Base-by-base conservation (phyloP, 2,797 vertebrate genomes). In the Prunella strophiata region DNA sequence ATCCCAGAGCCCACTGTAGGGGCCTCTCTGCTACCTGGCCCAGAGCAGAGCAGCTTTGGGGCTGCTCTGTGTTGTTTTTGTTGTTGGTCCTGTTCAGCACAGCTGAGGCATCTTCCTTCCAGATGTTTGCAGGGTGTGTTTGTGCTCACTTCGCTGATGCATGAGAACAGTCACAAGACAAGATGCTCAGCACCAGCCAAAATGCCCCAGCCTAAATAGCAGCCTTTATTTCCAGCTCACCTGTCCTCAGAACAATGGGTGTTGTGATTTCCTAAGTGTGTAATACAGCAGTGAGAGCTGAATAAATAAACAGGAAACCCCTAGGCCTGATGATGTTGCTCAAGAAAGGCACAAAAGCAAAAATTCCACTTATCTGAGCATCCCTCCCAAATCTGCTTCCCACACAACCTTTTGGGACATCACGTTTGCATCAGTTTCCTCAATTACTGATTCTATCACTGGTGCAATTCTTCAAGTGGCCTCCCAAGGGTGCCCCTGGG, bases 381-480 rank as follows among this genome's bases (percentile, higher is more conserved):
- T 82, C 90, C 88, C 91, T 96, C 94, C 94, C 95, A 94, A 86
- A 58, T 72, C 23, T 89, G 61, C 95, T 96, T 93, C 93, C 88
- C 91, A 92, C 90, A 80, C 94, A 94, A 94, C 91, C 92, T 92
- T 93, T 87, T 32, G 88, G 95, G 94, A 96, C 77, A 94, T 73
- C 95, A 94, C 71, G 29, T 94, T 95, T 95, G 74, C 91, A 94
- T 50, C 95, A 67, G 81, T 95, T 95, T 95, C 94, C 93, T 95
- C 94, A 91, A 95, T 94, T 73, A 95, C 75, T 2, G 30, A 47
- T 57, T 88, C 89, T 61, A 65, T 88, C 82, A 74, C 85, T 62
- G 87, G 40, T 55, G 52, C 0, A 1, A 70, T 89, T 90, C 86
- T 91, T 76, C 52, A 72, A 61, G 84, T 1, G 55, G 52, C 22